These are phyloP conservation scores for Siderastrea radians DNA, from an alignment of 92 coral and sea anemone species.

Conservation along the genomic window DNA sequence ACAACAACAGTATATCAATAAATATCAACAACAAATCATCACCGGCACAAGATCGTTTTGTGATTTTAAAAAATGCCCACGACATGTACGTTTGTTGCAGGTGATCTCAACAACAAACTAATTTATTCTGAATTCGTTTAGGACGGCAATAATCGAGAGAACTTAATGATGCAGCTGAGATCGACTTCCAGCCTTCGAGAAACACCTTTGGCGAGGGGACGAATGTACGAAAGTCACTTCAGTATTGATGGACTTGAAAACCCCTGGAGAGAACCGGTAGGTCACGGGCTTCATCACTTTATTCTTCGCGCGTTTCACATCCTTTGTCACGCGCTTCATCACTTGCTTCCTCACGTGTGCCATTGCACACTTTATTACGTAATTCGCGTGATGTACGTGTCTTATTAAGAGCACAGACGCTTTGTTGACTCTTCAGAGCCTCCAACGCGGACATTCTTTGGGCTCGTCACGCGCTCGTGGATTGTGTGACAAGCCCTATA, in stretches of 20 bases:
- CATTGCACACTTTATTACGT: neutral
- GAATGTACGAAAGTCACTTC: slow-evolving; percentile 53
- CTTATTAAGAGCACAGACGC: neutral
- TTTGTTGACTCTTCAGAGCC: no score
- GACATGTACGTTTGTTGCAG: no score
- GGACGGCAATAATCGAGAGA: slow-evolving; percentile 28
- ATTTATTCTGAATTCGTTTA: neutral
- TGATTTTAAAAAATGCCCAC: no score
- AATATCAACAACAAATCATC: no score
- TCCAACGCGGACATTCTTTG: no score
- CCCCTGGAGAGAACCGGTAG: slow-evolving; percentile 53
- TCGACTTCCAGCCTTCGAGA: slow-evolving; percentile 23
- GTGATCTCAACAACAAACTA: neutral
- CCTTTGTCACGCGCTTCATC: neutral
- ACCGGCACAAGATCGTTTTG: no score
- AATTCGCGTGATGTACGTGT: neutral
- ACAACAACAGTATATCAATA: no score
- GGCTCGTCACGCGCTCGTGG: no score
- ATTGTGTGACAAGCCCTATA: no score
- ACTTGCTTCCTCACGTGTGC: neutral
- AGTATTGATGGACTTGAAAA: slow-evolving; percentile 64
- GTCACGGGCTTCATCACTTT: neutral
- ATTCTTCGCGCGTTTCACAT: neutral
- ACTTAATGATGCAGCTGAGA: slow-evolving; percentile 43
- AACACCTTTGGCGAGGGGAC: slow-evolving; percentile 28